Percentiles rank a stretch among this genome's conserved stretches.
These are phyloP conservation scores for Halcyon chelicuti DNA, from an alignment of 2,797 vertebrate genomes.

Conservation along the genomic window DNA sequence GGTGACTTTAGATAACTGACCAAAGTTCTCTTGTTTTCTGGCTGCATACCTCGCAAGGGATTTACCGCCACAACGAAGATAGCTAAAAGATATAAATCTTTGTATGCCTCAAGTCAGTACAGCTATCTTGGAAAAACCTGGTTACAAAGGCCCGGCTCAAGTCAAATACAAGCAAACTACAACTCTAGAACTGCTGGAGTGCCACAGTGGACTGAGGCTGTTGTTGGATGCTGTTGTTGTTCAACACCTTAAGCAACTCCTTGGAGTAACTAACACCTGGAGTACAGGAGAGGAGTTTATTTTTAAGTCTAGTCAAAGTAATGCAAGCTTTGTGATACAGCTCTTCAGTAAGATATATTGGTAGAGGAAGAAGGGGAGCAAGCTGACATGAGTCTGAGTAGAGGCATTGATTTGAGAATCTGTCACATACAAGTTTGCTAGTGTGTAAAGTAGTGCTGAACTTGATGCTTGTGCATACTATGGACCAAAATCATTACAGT, in stretches of 20 bases:
- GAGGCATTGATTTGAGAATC: not conserved
- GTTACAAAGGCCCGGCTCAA: not conserved
- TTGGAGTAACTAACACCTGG: not conserved
- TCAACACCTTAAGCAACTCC: not conserved
- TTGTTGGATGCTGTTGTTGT: not conserved
- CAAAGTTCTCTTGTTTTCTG: not conserved
- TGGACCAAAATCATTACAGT: not conserved
- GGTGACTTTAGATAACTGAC: not conserved
- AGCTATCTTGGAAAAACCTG: not conserved
- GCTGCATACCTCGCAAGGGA: not conserved
- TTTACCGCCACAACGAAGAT: not conserved
- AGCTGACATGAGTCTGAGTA: not conserved
- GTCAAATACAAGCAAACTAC: not conserved
- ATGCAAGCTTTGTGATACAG: not conserved
- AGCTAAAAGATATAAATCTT: not conserved
- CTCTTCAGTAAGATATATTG: not conserved
- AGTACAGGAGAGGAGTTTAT: not conserved
- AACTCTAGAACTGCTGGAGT: not conserved
- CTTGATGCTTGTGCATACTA: not conserved
- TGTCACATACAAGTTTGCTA: not conserved
- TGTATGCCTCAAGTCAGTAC: not conserved
- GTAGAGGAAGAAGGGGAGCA: not conserved
- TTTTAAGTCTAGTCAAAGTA: not conserved
- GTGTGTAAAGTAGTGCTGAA: not conserved
- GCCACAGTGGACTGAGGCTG: not conserved